phyloP scores from a whole-genome alignment of 2,888 invertebrate species.

The Melanotus villosus region DNA sequence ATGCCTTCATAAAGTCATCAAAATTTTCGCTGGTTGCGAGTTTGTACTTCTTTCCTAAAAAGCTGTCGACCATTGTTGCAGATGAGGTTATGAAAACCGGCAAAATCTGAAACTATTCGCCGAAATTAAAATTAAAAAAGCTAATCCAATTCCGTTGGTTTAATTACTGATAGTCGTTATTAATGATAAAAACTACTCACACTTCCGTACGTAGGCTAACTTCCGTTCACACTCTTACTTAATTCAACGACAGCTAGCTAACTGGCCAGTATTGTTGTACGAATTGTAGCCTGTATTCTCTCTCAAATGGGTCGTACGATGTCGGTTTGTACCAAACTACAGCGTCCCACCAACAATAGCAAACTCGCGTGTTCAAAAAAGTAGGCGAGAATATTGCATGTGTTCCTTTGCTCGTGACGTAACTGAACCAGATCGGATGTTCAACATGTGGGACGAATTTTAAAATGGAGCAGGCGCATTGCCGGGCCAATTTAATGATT shows the following conservation, averaged over 20 bases:
- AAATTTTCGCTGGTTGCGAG: conserved; percentile 85
- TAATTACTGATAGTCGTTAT: too few relatives aligned
- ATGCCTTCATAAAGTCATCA: conserved; percentile 90
- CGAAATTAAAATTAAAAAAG: not conserved
- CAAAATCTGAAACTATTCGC: not conserved
- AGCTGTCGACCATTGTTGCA: conserved; percentile 59
- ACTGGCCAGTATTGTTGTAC: too few relatives aligned
- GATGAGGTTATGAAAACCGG: not conserved
- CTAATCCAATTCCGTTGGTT: not conserved
- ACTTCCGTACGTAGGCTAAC: not conserved
- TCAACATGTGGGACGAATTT: conserved; percentile 26
- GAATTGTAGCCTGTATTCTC: too few relatives aligned
- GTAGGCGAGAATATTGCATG: not conserved
- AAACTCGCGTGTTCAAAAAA: not conserved
- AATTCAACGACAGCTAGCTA: not conserved
- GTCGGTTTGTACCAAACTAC: too few relatives aligned
- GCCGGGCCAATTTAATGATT: conserved; percentile 22
- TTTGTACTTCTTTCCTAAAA: conserved; percentile 78
- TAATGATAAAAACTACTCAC: not conserved
- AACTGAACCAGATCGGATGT: conserved; percentile 24
- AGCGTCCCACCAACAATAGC: not conserved
- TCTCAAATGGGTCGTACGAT: too few relatives aligned
- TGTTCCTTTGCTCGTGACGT: conserved; percentile 5
- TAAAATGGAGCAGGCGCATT: conserved; percentile 27
- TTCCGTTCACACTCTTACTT: not conserved